These are phyloP conservation scores for Leptinotarsa undecemlineata DNA, from an alignment of 1,140 invertebrate species.

Conservation along the genomic window DNA sequence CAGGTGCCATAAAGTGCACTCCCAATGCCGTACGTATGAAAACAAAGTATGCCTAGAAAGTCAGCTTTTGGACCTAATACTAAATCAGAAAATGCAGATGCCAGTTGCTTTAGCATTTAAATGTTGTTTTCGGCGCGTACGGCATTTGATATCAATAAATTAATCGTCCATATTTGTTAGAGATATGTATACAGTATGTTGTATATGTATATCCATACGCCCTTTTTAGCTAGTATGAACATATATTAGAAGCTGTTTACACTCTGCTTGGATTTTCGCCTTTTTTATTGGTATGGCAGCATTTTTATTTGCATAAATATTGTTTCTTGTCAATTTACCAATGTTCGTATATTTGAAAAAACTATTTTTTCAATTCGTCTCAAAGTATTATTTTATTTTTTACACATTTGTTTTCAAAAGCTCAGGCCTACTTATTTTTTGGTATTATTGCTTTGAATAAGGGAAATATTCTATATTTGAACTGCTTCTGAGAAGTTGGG, in stretches of 20 bases:
- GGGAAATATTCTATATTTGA: too few species aligned
- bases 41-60: constrained; percentile 25
- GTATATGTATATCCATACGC: constrained; percentile 41
- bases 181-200: constrained; percentile 48
- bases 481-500: not conserved
- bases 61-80: constrained; percentile 14
- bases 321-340: constrained; percentile 11
- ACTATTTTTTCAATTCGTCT: not conserved
- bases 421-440: not conserved
- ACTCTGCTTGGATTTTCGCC: constrained; percentile 30
- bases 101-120: constrained; percentile 14
- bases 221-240: constrained; percentile 38
- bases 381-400: not conserved
- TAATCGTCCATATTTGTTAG: constrained; percentile 54
- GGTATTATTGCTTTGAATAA: not conserved
- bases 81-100: constrained; percentile 9
- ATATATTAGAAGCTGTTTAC: constrained; percentile 33
- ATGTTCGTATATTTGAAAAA: not conserved
- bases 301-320: constrained; percentile 24
- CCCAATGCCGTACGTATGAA: constrained; percentile 17
- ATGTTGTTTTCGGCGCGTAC: constrained; percentile 28
- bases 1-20: constrained; percentile 26
- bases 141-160: constrained; percentile 50
- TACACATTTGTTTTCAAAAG: not conserved
- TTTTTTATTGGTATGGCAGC: constrained; percentile 30